Base-by-base conservation (phyloP, 1,140 invertebrate species). In the Goniozus legneri region DNA sequence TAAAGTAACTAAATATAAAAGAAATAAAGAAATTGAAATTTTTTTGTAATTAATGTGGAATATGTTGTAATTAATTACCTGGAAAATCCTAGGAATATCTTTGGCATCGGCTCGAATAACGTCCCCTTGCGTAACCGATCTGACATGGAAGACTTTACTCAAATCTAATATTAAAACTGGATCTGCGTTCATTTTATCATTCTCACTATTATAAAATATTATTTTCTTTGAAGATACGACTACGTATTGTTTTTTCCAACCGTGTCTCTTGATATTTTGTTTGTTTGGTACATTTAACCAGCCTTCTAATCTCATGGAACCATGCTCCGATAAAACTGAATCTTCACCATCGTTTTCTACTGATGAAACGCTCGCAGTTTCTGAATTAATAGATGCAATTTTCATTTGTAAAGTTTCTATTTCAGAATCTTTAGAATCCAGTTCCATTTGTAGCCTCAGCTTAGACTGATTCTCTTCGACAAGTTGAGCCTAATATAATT, bases 21-120 rank as follows among this genome's bases (percentile, higher is more conserved):
- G 24, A 6, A 27, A 27, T 27, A 10, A 6, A n/a, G n/a, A 6
- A 27, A 27, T 27, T 27, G 24, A 6, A 10, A 27, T 27, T 10
- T 27, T 27, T 27, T 6, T 27, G 10, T 6, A 27, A 27, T 6
- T 27, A 27, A 56, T 50, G 39, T 27, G 35, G 13, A 42, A 12
- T 15, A n/a, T n/a, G 44, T 30, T 16, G 37, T 43, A 42, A 51
- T 37, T 31, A 30, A 24, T 21, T 73, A 87, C 86, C 81, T 98
- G 95, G 79, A 98, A 98, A 80, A 99, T 98, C 74, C 94, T 87
- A 63, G 96, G 96, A 77, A 98, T 96, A 83, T 98, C 95, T 86
- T 95, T 95, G 73, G 92, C 91, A 82, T 97, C 94, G 43, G 93
- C 96, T 71, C 95, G 84, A 69, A 97, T 96, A 51, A 98, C 95